Conservation (phyloP, 2,797 vertebrate genomes). For the Bucorvus abyssinicus region DNA sequence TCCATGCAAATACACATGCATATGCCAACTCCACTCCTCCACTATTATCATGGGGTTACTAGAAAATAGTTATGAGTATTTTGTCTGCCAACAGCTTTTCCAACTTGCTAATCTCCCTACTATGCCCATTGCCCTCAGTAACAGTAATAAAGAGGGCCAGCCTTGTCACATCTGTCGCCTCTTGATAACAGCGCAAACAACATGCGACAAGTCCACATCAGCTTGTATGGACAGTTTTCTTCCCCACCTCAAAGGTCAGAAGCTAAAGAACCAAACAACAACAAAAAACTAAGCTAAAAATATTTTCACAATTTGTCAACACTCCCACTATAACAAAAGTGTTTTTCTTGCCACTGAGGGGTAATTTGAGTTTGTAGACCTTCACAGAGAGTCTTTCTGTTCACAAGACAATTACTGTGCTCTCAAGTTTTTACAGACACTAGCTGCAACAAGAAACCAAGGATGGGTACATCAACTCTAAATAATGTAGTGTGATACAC, state of each 20-base stretch:
- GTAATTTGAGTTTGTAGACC: not conserved
- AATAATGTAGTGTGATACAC: fast-evolving
- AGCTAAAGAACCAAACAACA: not conserved
- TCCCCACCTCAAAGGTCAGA: not conserved
- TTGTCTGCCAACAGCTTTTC: not conserved
- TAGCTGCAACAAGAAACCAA: not conserved
- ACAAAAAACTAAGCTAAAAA: not conserved
- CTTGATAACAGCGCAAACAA: not conserved
- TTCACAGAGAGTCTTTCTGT: not conserved
- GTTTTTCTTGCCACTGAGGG: not conserved
- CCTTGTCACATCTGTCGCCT: not conserved
- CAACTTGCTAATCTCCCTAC: not conserved
- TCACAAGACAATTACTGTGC: not conserved
- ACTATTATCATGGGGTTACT: not conserved
- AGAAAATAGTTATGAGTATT: not conserved
- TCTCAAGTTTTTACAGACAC: not conserved
- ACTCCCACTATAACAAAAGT: not conserved
- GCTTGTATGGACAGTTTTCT: not conserved
- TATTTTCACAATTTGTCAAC: not conserved
- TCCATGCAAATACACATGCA: not conserved
- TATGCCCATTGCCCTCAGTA: not conserved
- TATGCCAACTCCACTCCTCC: not conserved
- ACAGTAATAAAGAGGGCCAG: not conserved
- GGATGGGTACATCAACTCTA: not conserved
- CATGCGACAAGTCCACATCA: not conserved